A percentile compares a stretch with the other conserved stretches of the same genome.
Conservation (phyloP, 2,113 vertebrate species). For the Antechinus stuartii region DNA sequence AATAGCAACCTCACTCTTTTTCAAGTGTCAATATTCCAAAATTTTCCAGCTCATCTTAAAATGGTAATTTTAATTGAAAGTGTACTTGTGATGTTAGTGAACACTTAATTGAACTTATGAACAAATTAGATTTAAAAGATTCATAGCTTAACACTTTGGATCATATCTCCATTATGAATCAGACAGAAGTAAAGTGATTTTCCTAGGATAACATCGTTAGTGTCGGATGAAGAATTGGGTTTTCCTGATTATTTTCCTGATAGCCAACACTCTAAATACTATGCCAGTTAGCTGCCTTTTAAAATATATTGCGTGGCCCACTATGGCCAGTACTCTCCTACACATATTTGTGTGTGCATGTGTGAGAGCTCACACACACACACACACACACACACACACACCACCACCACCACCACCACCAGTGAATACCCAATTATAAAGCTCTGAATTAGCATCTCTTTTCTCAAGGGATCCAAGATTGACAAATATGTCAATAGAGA, state of each 20-base stretch:
- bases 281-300: neutral
- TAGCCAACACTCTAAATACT: neutral
- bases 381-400: neutral
- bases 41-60: neutral
- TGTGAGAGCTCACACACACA: no score
- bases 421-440: neutral
- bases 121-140: neutral
- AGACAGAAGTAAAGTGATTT: no score
- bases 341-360: neutral
- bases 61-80: neutral
- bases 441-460: neutral
- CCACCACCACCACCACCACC: neutral
- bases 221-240: neutral
- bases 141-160: no score
- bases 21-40: neutral
- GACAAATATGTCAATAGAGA: neutral
- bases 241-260: neutral
- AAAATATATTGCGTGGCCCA: no score
- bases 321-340: neutral
- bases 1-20: neutral
- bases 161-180: no score
- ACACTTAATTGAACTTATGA: neutral
- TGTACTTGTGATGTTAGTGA: neutral
- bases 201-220: no score
- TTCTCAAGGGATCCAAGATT: neutral